Evolutionary conservation across 2,888 invertebrate genomes (phyloP), one percentile per base, ranked within the genome.

Genomic region (Fragum sueziense): DNA sequence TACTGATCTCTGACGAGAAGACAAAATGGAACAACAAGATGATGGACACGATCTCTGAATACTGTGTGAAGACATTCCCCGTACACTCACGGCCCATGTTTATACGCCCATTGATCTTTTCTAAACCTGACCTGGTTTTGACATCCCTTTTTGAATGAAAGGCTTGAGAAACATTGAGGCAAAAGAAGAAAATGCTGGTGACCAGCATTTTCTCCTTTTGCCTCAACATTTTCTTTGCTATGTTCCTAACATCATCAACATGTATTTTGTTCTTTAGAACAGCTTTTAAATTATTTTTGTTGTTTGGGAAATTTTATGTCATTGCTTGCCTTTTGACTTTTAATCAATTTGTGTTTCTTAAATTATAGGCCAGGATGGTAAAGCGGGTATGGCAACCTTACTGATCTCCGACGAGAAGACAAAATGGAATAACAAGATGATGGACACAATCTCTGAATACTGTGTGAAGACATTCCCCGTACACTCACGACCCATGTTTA

Each of bases 341-440:
- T n/a, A n/a, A n/a, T n/a, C n/a, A n/a, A n/a, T n/a, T n/a, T n/a
- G n/a, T n/a, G n/a, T n/a, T 37, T 37, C 37, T 37, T 52, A n/a
- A n/a, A 22, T 73, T 74, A 20, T 54, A 89, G 89, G 87, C 27
- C 81, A 75, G 70, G 88, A 90, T 67, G 89, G 89, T 0, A 80
- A 86, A 65, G 89, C 90, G 6, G 91, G 91, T 0, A 92, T 92
- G 91, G 90, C 88, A 7, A 85, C 91, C 4, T 65, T 91, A 9
- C 25, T 73, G 31, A 25, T 73, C 7, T 51, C 65, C 14, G 7
- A 22, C 9, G 37, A 31, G 3, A n/a, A 27, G 33, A 52, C 25
- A 0, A 52, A 31, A 11, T 9, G 51, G 11, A 25, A 51, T 52
- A 67, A 73, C 25, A 14, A 20, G 4, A 41, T 51, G 29, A 37